Base-by-base conservation (phyloP, 2,113 vertebrate genomes). In the Indicator maculatus region DNA sequence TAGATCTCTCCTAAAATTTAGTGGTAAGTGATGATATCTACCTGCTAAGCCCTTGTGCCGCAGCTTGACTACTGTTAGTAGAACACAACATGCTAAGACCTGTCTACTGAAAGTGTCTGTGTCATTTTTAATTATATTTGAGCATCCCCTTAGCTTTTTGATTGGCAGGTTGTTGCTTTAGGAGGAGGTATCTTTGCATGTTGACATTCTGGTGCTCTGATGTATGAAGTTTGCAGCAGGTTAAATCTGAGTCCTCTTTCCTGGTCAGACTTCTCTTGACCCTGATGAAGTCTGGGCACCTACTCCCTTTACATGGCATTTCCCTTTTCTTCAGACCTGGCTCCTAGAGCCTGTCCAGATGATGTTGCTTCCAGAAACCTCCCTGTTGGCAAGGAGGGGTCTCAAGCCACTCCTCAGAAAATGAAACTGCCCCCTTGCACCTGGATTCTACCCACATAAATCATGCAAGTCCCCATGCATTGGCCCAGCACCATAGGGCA, bases 391-490 rank as follows among this genome's bases (percentile, higher is more conserved):
- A 6, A 66, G 58, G 44, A 73, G n/a, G 16, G 3, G 4, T 53
- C 19, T 91, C 16, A 31, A 9, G 39, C 18, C 5, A 1, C 64
- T 93, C 60, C 30, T 76, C 52, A 11, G 36, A 47, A 84, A 56
- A 8, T 1, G 0, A 79, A 85, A 73, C 15, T 75, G 8, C 5
- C 9, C 19, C 5, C 11, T 92, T 0, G 0, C 59, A 30, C 23
- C 39, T 39, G 23, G 59, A 7, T 1, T 69, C 53, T 77, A 33
- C 17, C 30, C 1, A 1, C 1, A 2, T 53, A 23, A 84, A 38
- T 23, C 0, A 0, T 7, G 15, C 23, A 24, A 90, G 6, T 5
- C 13, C 4, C 12, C 4, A 1, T 1, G 8, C 0, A 0, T 8
- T 74, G 72, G 16, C 36, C 23, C 16, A 66, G n/a, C 13, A 21